Base-by-base conservation (phyloP, 2,113 vertebrate species). In the Tachysurus fulvidraco region DNA sequence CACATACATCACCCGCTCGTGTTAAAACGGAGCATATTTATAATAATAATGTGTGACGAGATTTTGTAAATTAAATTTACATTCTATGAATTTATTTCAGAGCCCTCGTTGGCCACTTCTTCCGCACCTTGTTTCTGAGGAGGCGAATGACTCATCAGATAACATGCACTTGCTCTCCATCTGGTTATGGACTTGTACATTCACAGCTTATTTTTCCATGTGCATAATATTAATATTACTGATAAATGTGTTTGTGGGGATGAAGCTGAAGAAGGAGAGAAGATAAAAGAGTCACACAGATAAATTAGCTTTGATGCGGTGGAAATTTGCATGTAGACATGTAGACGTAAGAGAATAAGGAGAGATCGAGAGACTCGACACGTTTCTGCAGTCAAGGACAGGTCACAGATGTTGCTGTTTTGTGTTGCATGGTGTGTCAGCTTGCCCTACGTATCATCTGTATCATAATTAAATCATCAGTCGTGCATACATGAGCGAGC, bases 381-480 rank as follows among this genome's bases (percentile, higher is more conserved):
- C 16, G 16, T 69, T 57, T 0, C 13, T 14, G 12, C 41, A 12
- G 80, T 54, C 73, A 4, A 79, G 36, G 25, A 28, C 25, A 50
- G 44, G 50, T 78, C 71, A 78, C 83, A 55, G 71, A 86, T 73
- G 30, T 62, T 19, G 78, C 69, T 87, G 59, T 89, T 90, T 55
- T 83, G 69, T 46, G 89, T 86, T 65, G 65, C 81, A 64, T 5
- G 74, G 41, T 46, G 57, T 89, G 86, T 91, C 87, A 83, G 83
- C 79, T 91, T 86, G 83, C 54, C 36, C 67, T 86, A 12, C 25
- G n/a, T 83, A 82, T 88, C 86, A 79, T 50, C 25, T 46, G 54
- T 83, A 83, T 88, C 85, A 86, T 73, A 14, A 82, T 92, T 92
- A 91, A 92, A 91, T 92, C 62, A 91, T 92, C 90, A 79, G 89